These are phyloP conservation scores for Strigamia crassipes DNA, from an alignment of 2,888 invertebrate species.

Conservation along the genomic window DNA sequence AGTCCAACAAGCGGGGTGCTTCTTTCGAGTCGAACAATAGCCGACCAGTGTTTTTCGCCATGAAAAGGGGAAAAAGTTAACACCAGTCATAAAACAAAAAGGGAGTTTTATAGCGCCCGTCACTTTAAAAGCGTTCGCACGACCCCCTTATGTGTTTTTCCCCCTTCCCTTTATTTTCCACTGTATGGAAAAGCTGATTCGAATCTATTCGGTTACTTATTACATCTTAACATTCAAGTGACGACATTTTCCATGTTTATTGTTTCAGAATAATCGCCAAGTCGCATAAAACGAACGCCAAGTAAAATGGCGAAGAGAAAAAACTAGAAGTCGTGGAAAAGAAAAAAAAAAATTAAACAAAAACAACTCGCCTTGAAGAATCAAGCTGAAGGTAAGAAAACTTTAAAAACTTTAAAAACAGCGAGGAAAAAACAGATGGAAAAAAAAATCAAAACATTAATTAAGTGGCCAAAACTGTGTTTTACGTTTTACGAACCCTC, in stretches of 20 bases:
- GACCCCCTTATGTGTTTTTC: neutral
- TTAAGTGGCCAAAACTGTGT: no score
- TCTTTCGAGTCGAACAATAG: neutral
- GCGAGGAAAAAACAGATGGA: neutral
- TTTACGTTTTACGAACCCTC: no score
- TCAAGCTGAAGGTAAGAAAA: neutral
- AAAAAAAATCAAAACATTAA: neutral
- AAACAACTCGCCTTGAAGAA: neutral
- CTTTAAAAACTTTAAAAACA: neutral
- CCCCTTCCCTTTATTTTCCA: neutral
- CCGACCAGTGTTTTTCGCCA: neutral
- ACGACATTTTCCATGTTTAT: neutral
- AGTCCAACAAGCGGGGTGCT: slow-evolving; percentile 26
- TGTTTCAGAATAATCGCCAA: neutral
- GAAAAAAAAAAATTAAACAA: neutral
- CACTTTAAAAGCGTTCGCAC: slow-evolving; percentile 4
- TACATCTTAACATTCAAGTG: neutral
- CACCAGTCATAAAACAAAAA: slow-evolving; percentile 32
- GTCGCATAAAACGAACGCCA: neutral
- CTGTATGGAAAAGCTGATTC: neutral
- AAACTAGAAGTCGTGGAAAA: neutral
- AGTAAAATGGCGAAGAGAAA: neutral
- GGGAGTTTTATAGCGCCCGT: neutral
- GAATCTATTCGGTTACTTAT: neutral
- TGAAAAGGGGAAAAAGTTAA: neutral